phyloP scores from a whole-genome alignment of 2,888 invertebrate genomes.

The Prenolepis imparis region DNA sequence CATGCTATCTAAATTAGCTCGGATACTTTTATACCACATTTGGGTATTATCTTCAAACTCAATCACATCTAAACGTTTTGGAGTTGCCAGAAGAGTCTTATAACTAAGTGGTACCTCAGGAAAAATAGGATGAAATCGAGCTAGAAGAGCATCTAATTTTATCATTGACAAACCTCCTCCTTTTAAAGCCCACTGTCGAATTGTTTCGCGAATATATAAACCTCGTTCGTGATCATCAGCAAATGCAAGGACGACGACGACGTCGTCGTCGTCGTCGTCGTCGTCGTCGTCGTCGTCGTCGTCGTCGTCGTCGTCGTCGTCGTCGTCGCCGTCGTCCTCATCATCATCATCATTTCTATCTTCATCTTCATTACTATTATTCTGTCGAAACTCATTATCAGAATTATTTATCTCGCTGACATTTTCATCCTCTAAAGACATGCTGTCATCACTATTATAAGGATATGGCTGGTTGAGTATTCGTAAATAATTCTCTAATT shows the following conservation, averaged over 20 bases:
- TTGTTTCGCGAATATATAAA: background rate
- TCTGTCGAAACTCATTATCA: background rate
- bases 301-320: too few species aligned
- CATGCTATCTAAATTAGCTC: constrained; percentile 8
- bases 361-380: background rate
- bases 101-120: background rate
- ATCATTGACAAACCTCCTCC: background rate
- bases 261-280: too few species aligned
- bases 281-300: too few species aligned
- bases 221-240: background rate
- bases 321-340: background rate
- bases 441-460: background rate
- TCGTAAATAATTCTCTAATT: constrained; percentile 8
- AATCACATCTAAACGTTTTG: background rate
- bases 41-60: background rate
- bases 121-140: background rate
- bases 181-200: constrained; percentile 5
- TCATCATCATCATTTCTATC: background rate
- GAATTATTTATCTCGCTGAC: background rate
- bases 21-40: constrained; percentile 7
- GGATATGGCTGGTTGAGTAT: background rate
- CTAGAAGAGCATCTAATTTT: constrained; percentile 11
- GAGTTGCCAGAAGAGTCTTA: background rate
- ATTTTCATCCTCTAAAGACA: background rate
- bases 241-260: background rate